These are phyloP conservation scores for Cantharis rufa DNA, from an alignment of 2,888 invertebrate species.

Conservation along the genomic window DNA sequence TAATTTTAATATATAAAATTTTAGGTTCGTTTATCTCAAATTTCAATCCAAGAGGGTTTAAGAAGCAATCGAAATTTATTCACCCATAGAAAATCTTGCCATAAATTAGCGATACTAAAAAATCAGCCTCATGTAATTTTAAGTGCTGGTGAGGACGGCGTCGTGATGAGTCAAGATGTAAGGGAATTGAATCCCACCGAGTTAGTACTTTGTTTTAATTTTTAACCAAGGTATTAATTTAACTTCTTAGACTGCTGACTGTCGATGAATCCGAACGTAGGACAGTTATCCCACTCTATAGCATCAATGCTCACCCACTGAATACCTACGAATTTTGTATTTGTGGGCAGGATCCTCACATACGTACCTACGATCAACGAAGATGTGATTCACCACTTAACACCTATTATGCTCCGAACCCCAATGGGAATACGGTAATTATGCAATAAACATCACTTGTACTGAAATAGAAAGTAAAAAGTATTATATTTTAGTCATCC, in stretches of 20 bases:
- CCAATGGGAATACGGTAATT: neutral
- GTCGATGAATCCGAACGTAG: neutral
- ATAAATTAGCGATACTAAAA: slow-evolving; percentile 79
- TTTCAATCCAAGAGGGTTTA: slow-evolving; percentile 60
- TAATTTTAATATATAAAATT: no score
- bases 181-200: slow-evolving; percentile 69
- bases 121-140: slow-evolving; percentile 78
- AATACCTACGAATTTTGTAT: slow-evolving; percentile 79
- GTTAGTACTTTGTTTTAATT: slow-evolving; percentile 51
- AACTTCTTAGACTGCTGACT: neutral
- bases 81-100: slow-evolving; percentile 76
- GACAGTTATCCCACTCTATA: slow-evolving; percentile 78
- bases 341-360: slow-evolving; percentile 78
- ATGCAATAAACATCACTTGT: neutral
- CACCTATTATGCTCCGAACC: slow-evolving; percentile 45
- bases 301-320: slow-evolving; percentile 83
- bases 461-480: neutral
- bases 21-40: slow-evolving; percentile 65
- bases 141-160: slow-evolving; percentile 88
- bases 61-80: slow-evolving; percentile 62
- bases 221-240: neutral
- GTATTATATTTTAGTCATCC: neutral
- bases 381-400: slow-evolving; percentile 49
- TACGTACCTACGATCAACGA: slow-evolving; percentile 77
- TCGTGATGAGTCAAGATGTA: slow-evolving; percentile 81